Evolutionary conservation across 2,888 invertebrate genomes (phyloP), one percentile per base, ranked within the genome.

Genomic region (Zhuqinia jingwanae): DNA sequence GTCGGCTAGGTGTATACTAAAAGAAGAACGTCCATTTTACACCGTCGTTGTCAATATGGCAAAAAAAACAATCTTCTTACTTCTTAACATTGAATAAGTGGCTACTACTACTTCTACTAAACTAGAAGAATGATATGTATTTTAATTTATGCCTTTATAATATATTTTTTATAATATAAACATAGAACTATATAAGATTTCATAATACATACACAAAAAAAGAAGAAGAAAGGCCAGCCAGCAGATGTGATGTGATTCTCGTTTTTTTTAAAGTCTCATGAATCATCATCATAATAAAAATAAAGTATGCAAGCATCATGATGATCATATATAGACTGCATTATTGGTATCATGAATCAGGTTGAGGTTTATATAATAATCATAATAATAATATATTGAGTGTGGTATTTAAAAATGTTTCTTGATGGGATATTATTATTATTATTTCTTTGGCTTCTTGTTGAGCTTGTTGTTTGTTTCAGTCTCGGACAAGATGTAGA

Each of bases 261-360:
- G 63, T 42, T 77, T 53, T 56, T 25, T 53, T 65, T 27, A 42
- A 75, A 75, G 75, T 75, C 50, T 22, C 76, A 84, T 84, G 83
- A 77, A 84, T 82, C 77, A 84, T 50, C 36, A 36, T 75, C 10
- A 17, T 58, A 53, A 75, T 75, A 75, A 75, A 75, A 75, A 75
- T 75, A 36, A 75, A 75, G 75, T 75, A 75, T 75, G 75, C 75
- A 75, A 6, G 36, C 36, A 63, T 30, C 50, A 17, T 75, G 53
- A 36, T 36, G 36, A 36, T 36, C 36, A 36, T 36, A 36, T 36
- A 75, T 75, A 56, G 30, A 75, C 53, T 56, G 36, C 56, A 56
- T 75, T 75, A 56, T 75, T 75, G 56, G 36, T 75, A 63, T 83
- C 83, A 84, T 84, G 76, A 84, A 84, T 84, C 83, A 84, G 77